A percentile compares a stretch with the other conserved stretches of the same genome.
phyloP scores from a whole-genome alignment of 2,888 invertebrate species.

The Polyommatus icarus region DNA sequence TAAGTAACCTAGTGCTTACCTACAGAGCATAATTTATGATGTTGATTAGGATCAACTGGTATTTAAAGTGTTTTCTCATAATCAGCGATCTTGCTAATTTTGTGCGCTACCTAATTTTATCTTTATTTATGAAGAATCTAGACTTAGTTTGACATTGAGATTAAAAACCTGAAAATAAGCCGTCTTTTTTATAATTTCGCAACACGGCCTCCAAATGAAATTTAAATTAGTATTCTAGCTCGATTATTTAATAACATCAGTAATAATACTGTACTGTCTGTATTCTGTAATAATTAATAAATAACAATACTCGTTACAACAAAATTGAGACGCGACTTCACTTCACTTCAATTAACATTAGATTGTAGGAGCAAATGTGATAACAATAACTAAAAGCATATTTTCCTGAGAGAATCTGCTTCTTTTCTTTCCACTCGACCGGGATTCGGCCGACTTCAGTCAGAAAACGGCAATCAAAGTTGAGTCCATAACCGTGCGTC shows the following conservation, averaged over 20 bases:
- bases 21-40: slow-evolving; percentile 7
- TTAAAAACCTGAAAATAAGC: not conserved
- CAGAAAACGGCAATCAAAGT: too few species aligned
- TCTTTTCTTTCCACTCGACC: too few species aligned
- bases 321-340: too few species aligned
- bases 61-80: not conserved
- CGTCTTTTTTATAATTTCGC: not conserved
- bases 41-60: not conserved
- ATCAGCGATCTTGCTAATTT: not conserved
- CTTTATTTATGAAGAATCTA: slow-evolving; percentile 4
- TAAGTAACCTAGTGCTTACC: not conserved
- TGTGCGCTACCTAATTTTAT: not conserved
- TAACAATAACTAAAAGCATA: too few species aligned
- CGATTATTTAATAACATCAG: not conserved
- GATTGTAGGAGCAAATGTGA: too few species aligned
- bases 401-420: too few species aligned
- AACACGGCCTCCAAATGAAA: not conserved
- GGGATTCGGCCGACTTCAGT: too few species aligned
- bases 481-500: too few species aligned
- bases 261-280: not conserved
- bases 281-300: too few species aligned
- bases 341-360: too few species aligned
- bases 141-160: not conserved
- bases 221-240: not conserved
- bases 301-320: too few species aligned